phyloP scores from a whole-genome alignment of 1,140 invertebrate genomes.

The Macrotrachela quadricornifera region DNA sequence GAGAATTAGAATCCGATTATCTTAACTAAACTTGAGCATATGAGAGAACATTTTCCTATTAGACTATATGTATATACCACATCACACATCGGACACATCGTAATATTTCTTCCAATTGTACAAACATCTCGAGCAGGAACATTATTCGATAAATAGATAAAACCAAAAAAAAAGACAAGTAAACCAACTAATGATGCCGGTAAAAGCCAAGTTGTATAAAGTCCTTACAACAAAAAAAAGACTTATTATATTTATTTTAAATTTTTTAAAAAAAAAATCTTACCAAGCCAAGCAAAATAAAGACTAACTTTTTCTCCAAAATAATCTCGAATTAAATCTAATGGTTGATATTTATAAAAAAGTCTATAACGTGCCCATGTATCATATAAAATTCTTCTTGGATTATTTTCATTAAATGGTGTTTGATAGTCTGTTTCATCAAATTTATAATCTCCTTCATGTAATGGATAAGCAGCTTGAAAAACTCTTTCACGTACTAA shows the following conservation, averaged over 20 bases:
- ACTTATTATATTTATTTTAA: no score
- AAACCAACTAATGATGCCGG: constrained; percentile 2
- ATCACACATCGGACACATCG: constrained; percentile 6
- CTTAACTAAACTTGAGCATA: no score
- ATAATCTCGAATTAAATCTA: constrained; percentile 76
- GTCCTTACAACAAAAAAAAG: background rate
- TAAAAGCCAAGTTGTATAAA: constrained; percentile 8
- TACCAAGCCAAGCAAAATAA: constrained; percentile 76
- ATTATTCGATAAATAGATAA: constrained; percentile 1
- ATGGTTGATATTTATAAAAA: constrained; percentile 37
- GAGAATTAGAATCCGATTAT: no score
- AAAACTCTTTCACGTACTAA: constrained; percentile 3
- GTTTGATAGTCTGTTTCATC: background rate
- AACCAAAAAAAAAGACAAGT: constrained; percentile 48
- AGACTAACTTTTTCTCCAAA: constrained; percentile 89
- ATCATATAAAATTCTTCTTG: background rate
- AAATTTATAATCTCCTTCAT: background rate
- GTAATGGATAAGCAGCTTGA: constrained; percentile 5
- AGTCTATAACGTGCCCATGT: constrained; percentile 2
- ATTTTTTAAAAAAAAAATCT: no score
- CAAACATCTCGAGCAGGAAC: background rate
- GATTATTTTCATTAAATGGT: background rate
- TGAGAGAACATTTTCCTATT: no score
- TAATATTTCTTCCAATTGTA: background rate
- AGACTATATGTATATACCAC: constrained; percentile 34